A percentile compares a stretch with the other conserved stretches of the same genome.
These are phyloP conservation scores for Australoheros facetus DNA, from an alignment of 2,797 vertebrate species.

Conservation along the genomic window DNA sequence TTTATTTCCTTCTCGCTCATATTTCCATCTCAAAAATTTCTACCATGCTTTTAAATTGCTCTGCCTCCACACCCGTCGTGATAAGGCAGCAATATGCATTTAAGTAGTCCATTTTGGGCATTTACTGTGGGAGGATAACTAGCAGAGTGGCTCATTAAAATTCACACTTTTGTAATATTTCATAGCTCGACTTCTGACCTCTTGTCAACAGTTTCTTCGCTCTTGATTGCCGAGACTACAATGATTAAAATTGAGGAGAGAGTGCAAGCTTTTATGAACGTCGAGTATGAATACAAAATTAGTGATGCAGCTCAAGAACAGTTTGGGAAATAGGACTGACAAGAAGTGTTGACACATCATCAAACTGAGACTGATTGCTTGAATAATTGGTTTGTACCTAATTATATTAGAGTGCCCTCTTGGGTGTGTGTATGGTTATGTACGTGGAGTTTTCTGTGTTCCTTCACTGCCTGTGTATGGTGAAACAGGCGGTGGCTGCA, in stretches of 20 bases:
- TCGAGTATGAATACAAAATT: conserved; percentile 66
- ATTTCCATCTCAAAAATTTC: conserved; percentile 13
- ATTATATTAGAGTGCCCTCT: conserved; percentile 77
- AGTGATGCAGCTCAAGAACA: conserved; percentile 69
- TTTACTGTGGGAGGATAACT: conserved; percentile 57
- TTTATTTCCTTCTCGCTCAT: conserved; percentile 27
- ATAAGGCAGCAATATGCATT: conserved; percentile 44
- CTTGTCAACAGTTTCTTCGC: conserved; percentile 55
- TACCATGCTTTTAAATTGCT: conserved; percentile 41
- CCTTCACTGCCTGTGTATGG: conserved; percentile 14
- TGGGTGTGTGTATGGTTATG: conserved; percentile 62
- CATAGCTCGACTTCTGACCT: conserved; percentile 64
- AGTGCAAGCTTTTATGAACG: conserved; percentile 57
- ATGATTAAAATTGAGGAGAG: conserved; percentile 62
- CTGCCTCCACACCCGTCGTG: conserved; percentile 24
- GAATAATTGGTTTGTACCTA: conserved; percentile 81
- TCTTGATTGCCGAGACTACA: conserved; percentile 54
- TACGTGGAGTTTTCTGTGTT: conserved; percentile 52
- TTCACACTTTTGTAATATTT: conserved; percentile 65
- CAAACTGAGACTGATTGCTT: conserved; percentile 79
- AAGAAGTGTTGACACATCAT: conserved; percentile 77
- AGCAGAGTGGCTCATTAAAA: conserved; percentile 60
- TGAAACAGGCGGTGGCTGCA: conserved; percentile 21
- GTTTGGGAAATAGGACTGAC: conserved; percentile 74
- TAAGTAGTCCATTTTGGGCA: conserved; percentile 55